A percentile compares a stretch with the other conserved stretches of the same genome.
Conservation (phyloP, 2,797 vertebrate species). For the Pipistrellus pygmaeus region DNA sequence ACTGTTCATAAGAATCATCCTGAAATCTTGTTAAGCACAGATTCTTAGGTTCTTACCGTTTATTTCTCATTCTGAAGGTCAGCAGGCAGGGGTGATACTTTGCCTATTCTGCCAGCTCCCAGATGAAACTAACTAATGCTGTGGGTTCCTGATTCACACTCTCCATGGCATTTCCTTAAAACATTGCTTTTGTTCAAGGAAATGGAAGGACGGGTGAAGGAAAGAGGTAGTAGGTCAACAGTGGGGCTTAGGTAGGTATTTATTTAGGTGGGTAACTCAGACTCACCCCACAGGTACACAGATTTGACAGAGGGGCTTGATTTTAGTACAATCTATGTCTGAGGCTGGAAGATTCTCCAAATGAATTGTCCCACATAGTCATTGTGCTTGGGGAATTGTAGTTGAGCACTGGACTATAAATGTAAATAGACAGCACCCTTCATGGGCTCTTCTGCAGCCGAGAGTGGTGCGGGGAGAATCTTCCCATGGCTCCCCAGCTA, state of each 20-base stretch:
- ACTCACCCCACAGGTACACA: neutral
- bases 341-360: neutral
- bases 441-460: neutral
- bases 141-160: neutral
- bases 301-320: neutral
- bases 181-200: neutral
- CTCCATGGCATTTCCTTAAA: neutral
- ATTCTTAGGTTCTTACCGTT: neutral
- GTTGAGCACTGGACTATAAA: neutral
- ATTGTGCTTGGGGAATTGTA: neutral
- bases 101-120: neutral
- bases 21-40: neutral
- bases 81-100: neutral
- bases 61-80: neutral
- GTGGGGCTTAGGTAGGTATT: neutral
- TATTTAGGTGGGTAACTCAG: neutral
- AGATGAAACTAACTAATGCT: neutral
- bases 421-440: neutral
- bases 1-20: neutral
- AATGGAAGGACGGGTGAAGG: neutral
- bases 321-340: neutral
- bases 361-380: neutral
- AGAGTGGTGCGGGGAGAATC: neutral
- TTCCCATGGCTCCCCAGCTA: neutral
- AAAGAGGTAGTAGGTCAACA: neutral